These are phyloP conservation scores for Malacosoma neustria DNA, from an alignment of 2,888 invertebrate species.

Conservation along the genomic window DNA sequence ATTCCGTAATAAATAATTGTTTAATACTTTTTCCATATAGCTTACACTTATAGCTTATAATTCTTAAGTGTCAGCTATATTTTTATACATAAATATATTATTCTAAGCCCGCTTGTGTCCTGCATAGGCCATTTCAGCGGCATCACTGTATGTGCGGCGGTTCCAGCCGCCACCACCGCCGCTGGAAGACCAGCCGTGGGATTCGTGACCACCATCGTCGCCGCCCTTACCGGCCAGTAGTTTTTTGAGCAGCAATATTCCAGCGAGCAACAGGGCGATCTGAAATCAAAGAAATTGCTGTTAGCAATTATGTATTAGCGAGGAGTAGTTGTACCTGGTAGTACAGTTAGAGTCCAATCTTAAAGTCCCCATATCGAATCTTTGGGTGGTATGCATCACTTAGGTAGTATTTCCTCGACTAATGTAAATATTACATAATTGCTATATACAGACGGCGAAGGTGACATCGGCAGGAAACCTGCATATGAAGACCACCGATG, in stretches of 20 bases:
- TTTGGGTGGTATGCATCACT: background rate
- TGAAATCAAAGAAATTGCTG: conserved; percentile 68
- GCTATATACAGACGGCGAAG: too few species aligned
- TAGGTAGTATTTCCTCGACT: background rate
- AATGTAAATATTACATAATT: too few species aligned
- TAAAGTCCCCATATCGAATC: background rate
- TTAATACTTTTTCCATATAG: too few species aligned
- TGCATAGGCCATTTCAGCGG: conserved; percentile 80
- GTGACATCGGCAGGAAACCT: too few species aligned
- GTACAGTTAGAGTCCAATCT: background rate
- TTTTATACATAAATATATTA: too few species aligned
- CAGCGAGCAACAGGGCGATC: conserved; percentile 86
- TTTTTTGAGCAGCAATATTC: conserved; percentile 89
- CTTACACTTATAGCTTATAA: too few species aligned
- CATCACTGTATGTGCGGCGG: conserved; percentile 75
- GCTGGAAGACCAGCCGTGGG: conserved; percentile 70
- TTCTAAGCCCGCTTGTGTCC: conserved; percentile 56
- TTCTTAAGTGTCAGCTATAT: too few species aligned
- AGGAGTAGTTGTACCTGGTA: too few species aligned
- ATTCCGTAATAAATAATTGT: too few species aligned
- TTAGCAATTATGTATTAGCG: too few species aligned
- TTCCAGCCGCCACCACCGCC: conserved; percentile 69
- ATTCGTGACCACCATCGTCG: conserved; percentile 65
- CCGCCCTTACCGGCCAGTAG: conserved; percentile 80
- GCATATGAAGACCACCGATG: too few species aligned